Base-by-base conservation (phyloP, 1,140 invertebrate genomes). In the Heterodera carotae region DNA sequence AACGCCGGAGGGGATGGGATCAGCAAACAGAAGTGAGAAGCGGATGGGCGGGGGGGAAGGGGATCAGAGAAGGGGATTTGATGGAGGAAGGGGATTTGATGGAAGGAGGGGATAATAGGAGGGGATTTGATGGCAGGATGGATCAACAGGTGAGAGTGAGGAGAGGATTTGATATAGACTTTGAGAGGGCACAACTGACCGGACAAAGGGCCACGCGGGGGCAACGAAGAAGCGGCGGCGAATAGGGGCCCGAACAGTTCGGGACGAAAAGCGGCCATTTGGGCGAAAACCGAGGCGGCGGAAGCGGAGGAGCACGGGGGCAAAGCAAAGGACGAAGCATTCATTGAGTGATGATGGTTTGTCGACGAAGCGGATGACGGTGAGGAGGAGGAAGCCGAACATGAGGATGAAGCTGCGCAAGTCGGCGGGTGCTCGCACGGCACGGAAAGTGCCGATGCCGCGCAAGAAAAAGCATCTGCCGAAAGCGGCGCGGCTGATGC, bases 241-340 rank as follows among this genome's bases (percentile, higher is more conserved):
- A 66, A 2, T 10, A 66, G 62, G 62, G 62, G 62, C 27, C 62
- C 62, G 62, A 66, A 66, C 62, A 66, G 62, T n/a, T 66, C 62
- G 22, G 62, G 62, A 66, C 62, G 62, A 18, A 66, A 66, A 27
- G 27, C 62, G 27, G 62, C 62, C 62, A 66, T 66, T 34, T 66
- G 62, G 62, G 62, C 62, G 25, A 66, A 25, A 29, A 66, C 15
- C 25, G 62, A n/a, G n/a, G n/a, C n/a, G n/a, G n/a, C 62, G 62
- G 62, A 66, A 10, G 62, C 5, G 62, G 22, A 66, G 0, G 62
- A 22, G 10, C 36, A 39, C 36, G 62, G 33, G 22, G 27, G 62
- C 8, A 27, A 25, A 31, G 62, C n/a, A n/a, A 12, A 5, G 62
- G 27, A 66, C n/a, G 62, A 29, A 34, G 62, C n/a, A 34, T 18